phyloP scores from a whole-genome alignment of 2,797 vertebrate genomes.

The Tympanoctomys barrerae region DNA sequence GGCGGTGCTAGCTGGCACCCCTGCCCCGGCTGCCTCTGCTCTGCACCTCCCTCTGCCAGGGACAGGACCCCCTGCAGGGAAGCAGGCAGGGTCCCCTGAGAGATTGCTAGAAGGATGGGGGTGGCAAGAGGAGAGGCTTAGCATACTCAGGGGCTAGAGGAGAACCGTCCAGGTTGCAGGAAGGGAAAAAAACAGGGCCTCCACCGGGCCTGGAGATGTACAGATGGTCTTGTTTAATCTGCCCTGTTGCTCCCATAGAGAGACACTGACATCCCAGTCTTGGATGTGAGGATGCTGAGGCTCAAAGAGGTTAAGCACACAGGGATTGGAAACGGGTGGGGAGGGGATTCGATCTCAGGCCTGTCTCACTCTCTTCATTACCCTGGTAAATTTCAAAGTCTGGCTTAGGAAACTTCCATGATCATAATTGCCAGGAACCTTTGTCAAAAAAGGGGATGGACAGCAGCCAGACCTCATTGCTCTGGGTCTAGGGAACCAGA shows the following conservation, averaged over 20 bases:
- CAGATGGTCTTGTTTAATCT: neutral
- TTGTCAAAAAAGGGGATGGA: neutral
- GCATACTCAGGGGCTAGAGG: neutral
- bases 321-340: neutral
- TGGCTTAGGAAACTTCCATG: neutral
- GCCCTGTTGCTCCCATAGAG: neutral
- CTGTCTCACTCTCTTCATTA: neutral
- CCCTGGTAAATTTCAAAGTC: neutral
- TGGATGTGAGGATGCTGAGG: neutral
- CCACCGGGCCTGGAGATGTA: neutral
- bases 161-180: neutral
- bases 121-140: neutral
- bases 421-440: neutral
- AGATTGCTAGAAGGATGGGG: neutral
- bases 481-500: neutral
- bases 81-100: neutral
- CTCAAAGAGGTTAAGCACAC: slow-evolving; percentile 23
- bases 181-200: neutral
- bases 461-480: neutral
- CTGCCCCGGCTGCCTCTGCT: neutral
- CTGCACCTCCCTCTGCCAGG: too few species aligned
- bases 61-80: neutral
- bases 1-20: neutral
- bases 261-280: neutral
- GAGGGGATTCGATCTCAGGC: neutral